A percentile compares a stretch with the other conserved stretches of the same genome.
Evolutionary conservation across 2,888 invertebrate genomes (phyloP).

Genomic region (Acanthopleura granulata): DNA sequence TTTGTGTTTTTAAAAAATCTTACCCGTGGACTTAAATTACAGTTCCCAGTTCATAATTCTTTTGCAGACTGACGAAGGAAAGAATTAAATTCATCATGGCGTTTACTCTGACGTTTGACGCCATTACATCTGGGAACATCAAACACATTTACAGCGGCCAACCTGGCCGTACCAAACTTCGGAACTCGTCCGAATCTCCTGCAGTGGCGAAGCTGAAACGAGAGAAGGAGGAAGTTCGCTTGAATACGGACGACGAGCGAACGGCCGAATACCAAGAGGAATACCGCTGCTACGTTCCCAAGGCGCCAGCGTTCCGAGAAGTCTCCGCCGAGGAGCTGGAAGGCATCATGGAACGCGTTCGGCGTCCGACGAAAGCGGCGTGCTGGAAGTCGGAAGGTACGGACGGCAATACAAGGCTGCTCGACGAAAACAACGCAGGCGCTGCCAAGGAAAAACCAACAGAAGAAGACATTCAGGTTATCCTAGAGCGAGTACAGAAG

Average conservation of each 20-base stretch:
- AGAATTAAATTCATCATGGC: background rate
- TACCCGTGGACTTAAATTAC: too few relatives aligned
- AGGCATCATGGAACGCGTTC: slow-evolving; percentile 41
- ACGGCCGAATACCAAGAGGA: slow-evolving; percentile 51
- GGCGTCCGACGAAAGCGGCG: slow-evolving; percentile 41
- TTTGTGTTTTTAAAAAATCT: too few relatives aligned
- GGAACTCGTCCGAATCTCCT: slow-evolving; percentile 43
- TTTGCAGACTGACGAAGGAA: too few relatives aligned
- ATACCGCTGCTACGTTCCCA: slow-evolving; percentile 51
- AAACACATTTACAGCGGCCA: slow-evolving; percentile 58
- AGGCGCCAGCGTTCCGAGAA: slow-evolving; percentile 54
- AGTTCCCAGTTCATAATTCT: too few relatives aligned
- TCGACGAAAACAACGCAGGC: slow-evolving; percentile 24
- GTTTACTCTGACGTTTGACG: slow-evolving; percentile 23
- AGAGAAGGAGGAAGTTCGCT: slow-evolving; percentile 41
- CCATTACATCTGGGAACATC: slow-evolving; percentile 39
- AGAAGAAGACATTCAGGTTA: slow-evolving; percentile 41
- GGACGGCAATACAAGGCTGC: background rate
- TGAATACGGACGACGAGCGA: slow-evolving; percentile 46
- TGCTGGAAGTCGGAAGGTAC: slow-evolving; percentile 8
- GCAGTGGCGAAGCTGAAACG: slow-evolving; percentile 50
- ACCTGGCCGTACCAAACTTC: slow-evolving; percentile 34
- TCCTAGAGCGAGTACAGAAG: slow-evolving; percentile 40
- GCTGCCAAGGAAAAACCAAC: slow-evolving; percentile 30
- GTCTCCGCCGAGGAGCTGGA: slow-evolving; percentile 51